Base-by-base conservation (phyloP, 2,888 invertebrate genomes). In the Allygus modestus region DNA sequence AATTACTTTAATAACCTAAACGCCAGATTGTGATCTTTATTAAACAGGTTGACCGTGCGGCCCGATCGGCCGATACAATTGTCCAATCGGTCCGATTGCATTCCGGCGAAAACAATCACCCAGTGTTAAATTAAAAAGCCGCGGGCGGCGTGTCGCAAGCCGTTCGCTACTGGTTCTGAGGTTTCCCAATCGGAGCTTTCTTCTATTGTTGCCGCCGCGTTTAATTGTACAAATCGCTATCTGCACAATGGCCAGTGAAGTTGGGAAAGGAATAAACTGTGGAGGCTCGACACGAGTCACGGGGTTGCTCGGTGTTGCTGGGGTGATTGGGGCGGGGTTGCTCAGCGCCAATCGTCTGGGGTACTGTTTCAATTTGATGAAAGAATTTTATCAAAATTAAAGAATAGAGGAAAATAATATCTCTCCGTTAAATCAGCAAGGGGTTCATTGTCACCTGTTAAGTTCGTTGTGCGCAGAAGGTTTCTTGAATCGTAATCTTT, bases 21-120 rank as follows among this genome's bases (percentile, higher is more conserved):
- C 33, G 77, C 77, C 77, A 77, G 77, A 77, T 77, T 77, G 77
- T 23, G 77, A 77, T 77, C 77, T 77, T 77, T 77, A 77, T 77
- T 77, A 77, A 77, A 77, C 77, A 77, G 77, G 77, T 77, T 77
- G 77, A 77, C 77, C 77, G 54, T 11, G 46, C 77, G 77, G 43
- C 41, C 73, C 41, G 73, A 73, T 73, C 43, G 54, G 54, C 31
- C 28, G 51, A 77, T 51, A 77, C 77, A 77, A 77, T 77, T 51
- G 23, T n/a, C n/a, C n/a, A n/a, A n/a, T n/a, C n/a, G n/a, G n/a
- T n/a, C n/a, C n/a, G n/a, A n/a, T n/a, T n/a, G n/a, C n/a, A n/a
- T n/a, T n/a, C n/a, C n/a, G n/a, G n/a, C n/a, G n/a, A n/a, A n/a
- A n/a, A n/a, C n/a, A n/a, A n/a, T n/a, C n/a, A 58, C 73, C 23